phyloP scores from a whole-genome alignment of 2,113 vertebrate genomes.

The Lophura nycthemera region DNA sequence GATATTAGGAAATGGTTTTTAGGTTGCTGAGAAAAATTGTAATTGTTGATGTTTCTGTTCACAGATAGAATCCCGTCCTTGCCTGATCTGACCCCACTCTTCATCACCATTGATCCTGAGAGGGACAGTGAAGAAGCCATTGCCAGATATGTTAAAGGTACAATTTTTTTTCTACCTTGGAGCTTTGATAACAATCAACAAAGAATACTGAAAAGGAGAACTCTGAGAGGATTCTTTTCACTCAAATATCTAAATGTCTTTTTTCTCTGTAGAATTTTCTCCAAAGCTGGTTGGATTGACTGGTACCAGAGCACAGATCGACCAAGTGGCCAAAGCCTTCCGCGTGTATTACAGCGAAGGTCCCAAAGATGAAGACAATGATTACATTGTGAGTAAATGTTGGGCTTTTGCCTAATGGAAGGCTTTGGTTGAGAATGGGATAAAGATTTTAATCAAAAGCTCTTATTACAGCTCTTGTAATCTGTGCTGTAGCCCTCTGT shows the following conservation, averaged over 20 bases:
- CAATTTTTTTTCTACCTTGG: not conserved
- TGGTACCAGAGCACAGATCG: conserved; percentile 83
- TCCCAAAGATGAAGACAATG: conserved; percentile 94
- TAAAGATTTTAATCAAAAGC: not conserved
- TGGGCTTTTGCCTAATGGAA: not conserved
- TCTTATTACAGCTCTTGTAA: not conserved
- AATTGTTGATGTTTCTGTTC: not conserved
- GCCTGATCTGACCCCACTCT: conserved; percentile 89
- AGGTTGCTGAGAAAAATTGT: not conserved
- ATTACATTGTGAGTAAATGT: conserved; percentile 93
- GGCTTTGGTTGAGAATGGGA: not conserved
- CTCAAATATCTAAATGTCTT: not conserved
- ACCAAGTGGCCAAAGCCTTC: conserved; percentile 88
- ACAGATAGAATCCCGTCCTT: conserved; percentile 87
- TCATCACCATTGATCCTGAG: conserved; percentile 96
- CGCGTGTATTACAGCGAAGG: conserved; percentile 96
- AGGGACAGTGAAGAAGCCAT: conserved; percentile 89
- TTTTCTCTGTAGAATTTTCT: conserved; percentile 88
- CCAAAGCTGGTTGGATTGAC: conserved; percentile 93
- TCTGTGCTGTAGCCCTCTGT: not conserved
- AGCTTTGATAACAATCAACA: not conserved
- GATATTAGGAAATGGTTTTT: not conserved
- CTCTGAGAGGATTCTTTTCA: not conserved
- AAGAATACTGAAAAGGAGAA: not conserved
- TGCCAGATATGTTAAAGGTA: conserved; percentile 92